phyloP scores from a whole-genome alignment of 2,888 invertebrate species.

The Podabrus alpinus region DNA sequence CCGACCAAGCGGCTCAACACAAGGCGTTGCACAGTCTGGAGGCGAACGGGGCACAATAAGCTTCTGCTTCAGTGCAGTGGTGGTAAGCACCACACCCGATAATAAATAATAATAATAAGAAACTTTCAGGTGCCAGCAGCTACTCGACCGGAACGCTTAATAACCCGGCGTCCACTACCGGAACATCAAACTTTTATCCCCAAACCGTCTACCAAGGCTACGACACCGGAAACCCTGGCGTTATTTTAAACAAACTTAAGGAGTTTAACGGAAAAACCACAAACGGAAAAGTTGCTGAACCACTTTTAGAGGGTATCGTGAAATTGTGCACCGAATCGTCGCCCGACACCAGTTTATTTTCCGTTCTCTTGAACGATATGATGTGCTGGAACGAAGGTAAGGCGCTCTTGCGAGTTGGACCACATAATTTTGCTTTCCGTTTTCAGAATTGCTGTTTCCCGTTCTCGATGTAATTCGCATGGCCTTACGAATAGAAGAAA shows the following conservation, averaged over 20 bases:
- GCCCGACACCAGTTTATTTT: slow-evolving; percentile 17
- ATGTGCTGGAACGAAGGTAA: slow-evolving; percentile 76
- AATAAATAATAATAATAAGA: slow-evolving; percentile 21
- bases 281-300: slow-evolving; percentile 59
- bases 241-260: slow-evolving; percentile 73
- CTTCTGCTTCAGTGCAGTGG: too few relatives aligned
- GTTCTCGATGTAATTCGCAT: slow-evolving; percentile 85
- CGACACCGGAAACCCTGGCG: slow-evolving; percentile 75
- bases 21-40: too few relatives aligned
- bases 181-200: slow-evolving; percentile 49
- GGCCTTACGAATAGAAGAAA: slow-evolving; percentile 65
- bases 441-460: slow-evolving; percentile 80
- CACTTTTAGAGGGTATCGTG: slow-evolving; percentile 65
- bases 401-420: background rate
- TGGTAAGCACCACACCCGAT: too few relatives aligned
- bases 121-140: slow-evolving; percentile 41
- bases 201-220: slow-evolving; percentile 66
- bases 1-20: too few relatives aligned
- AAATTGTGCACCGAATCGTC: slow-evolving; percentile 61
- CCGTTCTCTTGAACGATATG: slow-evolving; percentile 51
- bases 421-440: background rate
- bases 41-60: too few relatives aligned
- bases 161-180: background rate
- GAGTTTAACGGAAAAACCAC: slow-evolving; percentile 74
- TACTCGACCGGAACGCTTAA: background rate